Conservation (phyloP, 2,113 vertebrate species). For the Zosterops pallidus region DNA sequence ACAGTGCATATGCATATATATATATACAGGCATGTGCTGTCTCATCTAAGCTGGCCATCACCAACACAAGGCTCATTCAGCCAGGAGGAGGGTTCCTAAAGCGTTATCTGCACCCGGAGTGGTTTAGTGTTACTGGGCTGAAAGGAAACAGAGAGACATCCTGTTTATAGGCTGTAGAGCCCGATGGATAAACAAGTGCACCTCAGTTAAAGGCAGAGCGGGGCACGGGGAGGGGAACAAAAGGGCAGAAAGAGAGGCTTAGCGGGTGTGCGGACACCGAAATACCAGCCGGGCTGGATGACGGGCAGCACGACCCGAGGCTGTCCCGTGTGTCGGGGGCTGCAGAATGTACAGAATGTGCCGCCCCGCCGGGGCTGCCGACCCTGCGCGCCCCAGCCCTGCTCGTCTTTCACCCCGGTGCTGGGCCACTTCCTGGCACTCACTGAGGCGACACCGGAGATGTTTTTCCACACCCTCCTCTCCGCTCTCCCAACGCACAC, state of each 20-base stretch:
- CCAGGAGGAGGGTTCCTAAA: neutral
- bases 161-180: slow-evolving; percentile 45
- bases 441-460: neutral
- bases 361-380: neutral
- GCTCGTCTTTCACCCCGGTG: neutral
- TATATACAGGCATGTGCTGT: neutral
- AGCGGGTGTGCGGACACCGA: neutral
- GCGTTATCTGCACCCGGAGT: neutral
- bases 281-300: neutral
- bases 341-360: slow-evolving; percentile 36
- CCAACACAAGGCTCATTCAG: neutral
- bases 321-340: neutral
- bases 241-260: neutral
- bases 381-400: neutral
- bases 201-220: neutral
- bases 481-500: neutral
- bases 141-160: slow-evolving; percentile 61
- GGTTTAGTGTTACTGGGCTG: slow-evolving; percentile 24
- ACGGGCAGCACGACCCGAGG: neutral
- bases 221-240: neutral
- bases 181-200: slow-evolving; percentile 32
- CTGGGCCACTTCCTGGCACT: slow-evolving; percentile 14
- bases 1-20: neutral
- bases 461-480: neutral
- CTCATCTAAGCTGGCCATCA: neutral